phyloP scores from a whole-genome alignment of 2,797 vertebrate species.

The Triplophysa yarkandensis region DNA sequence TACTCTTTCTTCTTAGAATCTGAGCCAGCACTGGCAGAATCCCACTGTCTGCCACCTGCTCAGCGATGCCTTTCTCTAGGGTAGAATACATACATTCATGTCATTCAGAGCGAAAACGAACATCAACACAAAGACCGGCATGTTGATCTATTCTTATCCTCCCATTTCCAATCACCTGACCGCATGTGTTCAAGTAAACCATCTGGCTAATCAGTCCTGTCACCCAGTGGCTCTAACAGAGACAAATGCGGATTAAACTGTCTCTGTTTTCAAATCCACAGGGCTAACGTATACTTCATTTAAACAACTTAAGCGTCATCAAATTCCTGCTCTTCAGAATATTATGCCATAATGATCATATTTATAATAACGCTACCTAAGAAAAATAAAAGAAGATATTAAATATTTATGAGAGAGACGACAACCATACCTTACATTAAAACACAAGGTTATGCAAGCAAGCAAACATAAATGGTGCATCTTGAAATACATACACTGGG shows the following conservation, averaged over 20 bases:
- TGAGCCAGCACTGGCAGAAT: slow-evolving; percentile 79
- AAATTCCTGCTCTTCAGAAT: too few species aligned
- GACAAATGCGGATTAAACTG: slow-evolving; percentile 66
- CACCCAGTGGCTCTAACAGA: slow-evolving; percentile 49
- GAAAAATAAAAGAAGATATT: too few species aligned
- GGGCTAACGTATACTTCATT: slow-evolving; percentile 42
- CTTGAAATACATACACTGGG: too few species aligned
- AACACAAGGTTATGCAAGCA: too few species aligned
- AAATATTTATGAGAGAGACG: too few species aligned
- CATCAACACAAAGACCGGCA: neutral
- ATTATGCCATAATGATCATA: neutral
- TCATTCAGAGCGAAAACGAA: neutral
- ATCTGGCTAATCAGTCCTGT: slow-evolving; percentile 50
- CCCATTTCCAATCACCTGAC: slow-evolving; percentile 5
- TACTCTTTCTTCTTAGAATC: slow-evolving; percentile 76
- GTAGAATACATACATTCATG: slow-evolving; percentile 22
- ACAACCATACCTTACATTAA: too few species aligned
- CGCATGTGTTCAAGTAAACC: slow-evolving; percentile 10
- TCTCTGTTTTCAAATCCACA: slow-evolving; percentile 51
- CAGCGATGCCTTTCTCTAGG: slow-evolving; percentile 73
- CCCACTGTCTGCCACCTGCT: slow-evolving; percentile 77
- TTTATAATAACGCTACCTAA: too few species aligned
- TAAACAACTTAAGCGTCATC: neutral
- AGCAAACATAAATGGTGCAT: too few species aligned
- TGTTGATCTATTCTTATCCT: neutral